These are phyloP conservation scores for Leptura quadrifasciata DNA, from an alignment of 2,888 invertebrate genomes.

Conservation along the genomic window DNA sequence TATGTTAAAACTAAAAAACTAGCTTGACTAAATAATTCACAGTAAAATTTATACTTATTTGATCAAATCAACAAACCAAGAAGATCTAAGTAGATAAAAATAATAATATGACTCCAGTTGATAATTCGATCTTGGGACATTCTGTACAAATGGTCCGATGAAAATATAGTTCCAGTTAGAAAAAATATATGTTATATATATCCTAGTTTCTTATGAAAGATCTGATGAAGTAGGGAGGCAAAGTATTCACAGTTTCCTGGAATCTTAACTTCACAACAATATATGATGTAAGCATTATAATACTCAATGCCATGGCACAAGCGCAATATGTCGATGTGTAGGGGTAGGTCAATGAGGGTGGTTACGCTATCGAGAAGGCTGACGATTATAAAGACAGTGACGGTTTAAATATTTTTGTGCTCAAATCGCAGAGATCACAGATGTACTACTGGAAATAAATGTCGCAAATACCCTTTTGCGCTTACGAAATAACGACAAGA, in stretches of 20 bases:
- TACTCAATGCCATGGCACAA: conserved; percentile 31
- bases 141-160: not conserved
- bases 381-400: conserved; percentile 16
- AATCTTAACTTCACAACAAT: conserved; percentile 10
- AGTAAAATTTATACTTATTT: too few species aligned
- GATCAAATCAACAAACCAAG: too few species aligned
- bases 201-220: not conserved
- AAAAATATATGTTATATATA: not conserved
- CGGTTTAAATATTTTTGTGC: conserved; percentile 29
- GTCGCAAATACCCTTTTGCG: too few species aligned
- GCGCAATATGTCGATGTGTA: conserved; percentile 29
- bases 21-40: too few species aligned
- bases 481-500: too few species aligned
- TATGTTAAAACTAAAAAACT: too few species aligned
- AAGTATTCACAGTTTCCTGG: conserved; percentile 20
- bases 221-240: not conserved
- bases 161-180: not conserved
- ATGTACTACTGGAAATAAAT: too few species aligned
- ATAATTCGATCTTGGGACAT: too few species aligned
- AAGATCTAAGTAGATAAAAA: too few species aligned
- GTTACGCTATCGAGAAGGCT: not conserved
- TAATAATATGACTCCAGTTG: too few species aligned
- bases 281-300: conserved; percentile 17
- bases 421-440: too few species aligned
- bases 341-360: conserved; percentile 43